Base-by-base conservation (phyloP, 2,113 vertebrate species). In the Pandion haliaetus region DNA sequence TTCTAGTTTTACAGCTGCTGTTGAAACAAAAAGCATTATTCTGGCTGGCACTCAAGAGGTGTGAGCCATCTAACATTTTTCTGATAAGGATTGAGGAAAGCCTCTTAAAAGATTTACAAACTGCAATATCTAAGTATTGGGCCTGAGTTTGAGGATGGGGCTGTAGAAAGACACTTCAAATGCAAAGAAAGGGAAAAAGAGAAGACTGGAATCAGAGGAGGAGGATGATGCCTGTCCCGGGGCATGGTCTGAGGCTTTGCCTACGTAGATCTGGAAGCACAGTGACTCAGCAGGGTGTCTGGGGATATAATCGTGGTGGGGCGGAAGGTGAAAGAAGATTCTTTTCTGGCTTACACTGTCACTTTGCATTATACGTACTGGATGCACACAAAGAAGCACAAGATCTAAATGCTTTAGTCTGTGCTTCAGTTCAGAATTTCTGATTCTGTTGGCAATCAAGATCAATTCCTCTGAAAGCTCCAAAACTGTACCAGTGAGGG, bases 261-360 rank as follows among this genome's bases (percentile, higher is more conserved):
- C 82, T 90, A 15, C 4, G 0, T 77, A 36, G 67, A 49, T 82
- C 67, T 81, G 65, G 86, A 88, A 90, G 54, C 34, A 63, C 24
- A 86, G 83, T 95, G 93, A 95, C 76, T 96, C 95, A 96, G 94
- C 91, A 94, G 62, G 55, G 57, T 11, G 34, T 65, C 71, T 81
- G 74, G 49, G 65, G 52, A 67, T 81, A 54, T 47, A 91, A 82
- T n/a, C 12, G 1, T 91, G 73, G 77, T 47, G 21, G 70, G 82
- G 70, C 82, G 92, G 73, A 93, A 93, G 74, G 85, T 88, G 80
- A 95, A 97, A 86, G 54, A 81, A 72, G 31, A 36, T 82, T 95
- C 58, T 88, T 94, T 93, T 66, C 89, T 67, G 62, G 31, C 76
- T 96, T 58, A 38, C 32, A 14, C 3, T 45, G 95, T 96, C 97